phyloP scores from a whole-genome alignment of 2,113 vertebrate genomes.

The Nothobranchius kuhntae region DNA sequence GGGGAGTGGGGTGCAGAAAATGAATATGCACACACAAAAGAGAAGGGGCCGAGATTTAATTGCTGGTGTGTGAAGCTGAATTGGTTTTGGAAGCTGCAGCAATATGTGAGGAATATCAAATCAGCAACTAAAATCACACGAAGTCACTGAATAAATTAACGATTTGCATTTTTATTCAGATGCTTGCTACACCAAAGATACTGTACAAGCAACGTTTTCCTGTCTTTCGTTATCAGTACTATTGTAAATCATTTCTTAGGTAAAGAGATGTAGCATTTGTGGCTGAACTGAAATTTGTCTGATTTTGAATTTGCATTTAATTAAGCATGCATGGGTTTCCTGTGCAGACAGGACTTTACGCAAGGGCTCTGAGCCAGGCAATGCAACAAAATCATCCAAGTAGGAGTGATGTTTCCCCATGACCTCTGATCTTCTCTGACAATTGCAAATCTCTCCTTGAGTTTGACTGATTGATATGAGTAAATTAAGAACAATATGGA shows the following conservation, averaged over 20 bases:
- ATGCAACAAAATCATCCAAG: conserved; percentile 61
- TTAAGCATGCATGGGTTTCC: conserved; percentile 21
- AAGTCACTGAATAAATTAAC: background rate
- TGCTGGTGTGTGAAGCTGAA: conserved; percentile 57
- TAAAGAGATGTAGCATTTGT: conserved; percentile 25
- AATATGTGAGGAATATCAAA: background rate
- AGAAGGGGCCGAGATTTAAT: conserved; percentile 60
- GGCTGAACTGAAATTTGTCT: conserved; percentile 29
- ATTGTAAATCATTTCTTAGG: conserved; percentile 49
- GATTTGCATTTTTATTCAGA: too few relatives aligned
- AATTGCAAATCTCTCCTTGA: conserved; percentile 30
- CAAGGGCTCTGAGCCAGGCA: conserved; percentile 62
- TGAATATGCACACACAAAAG: conserved; percentile 67
- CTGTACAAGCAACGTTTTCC: background rate
- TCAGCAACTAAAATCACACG: background rate
- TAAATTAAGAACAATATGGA: too few relatives aligned
- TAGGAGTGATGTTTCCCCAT: conserved; percentile 70
- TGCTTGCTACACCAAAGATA: background rate
- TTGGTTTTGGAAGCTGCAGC: background rate
- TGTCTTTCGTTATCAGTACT: background rate
- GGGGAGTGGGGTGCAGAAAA: conserved; percentile 47
- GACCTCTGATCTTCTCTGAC: conserved; percentile 3
- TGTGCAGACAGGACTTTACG: conserved; percentile 4
- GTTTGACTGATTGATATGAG: too few relatives aligned
- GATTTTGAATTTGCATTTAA: conserved; percentile 38